These are phyloP conservation scores for Tholera decimalis DNA, from an alignment of 2,888 invertebrate species.

Conservation along the genomic window DNA sequence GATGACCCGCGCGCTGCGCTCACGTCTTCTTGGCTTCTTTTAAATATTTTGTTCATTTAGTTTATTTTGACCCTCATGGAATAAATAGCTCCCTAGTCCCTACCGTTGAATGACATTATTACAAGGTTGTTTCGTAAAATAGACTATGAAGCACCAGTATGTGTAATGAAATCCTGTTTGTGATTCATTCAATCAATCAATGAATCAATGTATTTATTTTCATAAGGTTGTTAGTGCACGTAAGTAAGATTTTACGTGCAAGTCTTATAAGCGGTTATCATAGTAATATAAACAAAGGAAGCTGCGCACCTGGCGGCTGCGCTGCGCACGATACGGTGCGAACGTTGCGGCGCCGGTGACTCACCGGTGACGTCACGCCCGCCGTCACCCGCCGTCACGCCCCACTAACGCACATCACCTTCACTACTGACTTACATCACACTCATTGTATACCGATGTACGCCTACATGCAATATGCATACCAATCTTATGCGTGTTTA, in stretches of 20 bases:
- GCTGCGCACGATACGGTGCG: constrained; percentile 15
- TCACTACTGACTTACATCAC: constrained; percentile 12
- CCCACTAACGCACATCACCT: constrained; percentile 27
- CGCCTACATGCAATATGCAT: background rate
- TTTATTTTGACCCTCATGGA: too few species aligned
- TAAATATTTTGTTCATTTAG: constrained; percentile 12
- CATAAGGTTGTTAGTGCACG: background rate
- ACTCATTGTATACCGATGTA: too few species aligned
- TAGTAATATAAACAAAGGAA: constrained; percentile 31
- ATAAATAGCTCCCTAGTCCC: too few species aligned
- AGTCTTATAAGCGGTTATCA: constrained; percentile 19
- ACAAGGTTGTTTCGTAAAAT: too few species aligned
- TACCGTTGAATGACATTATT: too few species aligned
- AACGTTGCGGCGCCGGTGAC: constrained; percentile 34
- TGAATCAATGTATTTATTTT: too few species aligned
- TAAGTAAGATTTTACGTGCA: background rate
- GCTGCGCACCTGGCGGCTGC: constrained; percentile 21
- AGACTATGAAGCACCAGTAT: background rate
- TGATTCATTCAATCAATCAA: too few species aligned
- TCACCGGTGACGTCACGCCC: constrained; percentile 52
- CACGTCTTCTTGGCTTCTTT: constrained; percentile 46
- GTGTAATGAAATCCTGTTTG: background rate
- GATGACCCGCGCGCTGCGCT: constrained; percentile 45
- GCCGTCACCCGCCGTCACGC: constrained; percentile 29
- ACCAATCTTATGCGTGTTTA: too few species aligned